Evolutionary conservation across 2,113 vertebrate genomes (phyloP), one percentile per base, ranked within the genome.

Genomic region (Myiozetetes cayanensis): DNA sequence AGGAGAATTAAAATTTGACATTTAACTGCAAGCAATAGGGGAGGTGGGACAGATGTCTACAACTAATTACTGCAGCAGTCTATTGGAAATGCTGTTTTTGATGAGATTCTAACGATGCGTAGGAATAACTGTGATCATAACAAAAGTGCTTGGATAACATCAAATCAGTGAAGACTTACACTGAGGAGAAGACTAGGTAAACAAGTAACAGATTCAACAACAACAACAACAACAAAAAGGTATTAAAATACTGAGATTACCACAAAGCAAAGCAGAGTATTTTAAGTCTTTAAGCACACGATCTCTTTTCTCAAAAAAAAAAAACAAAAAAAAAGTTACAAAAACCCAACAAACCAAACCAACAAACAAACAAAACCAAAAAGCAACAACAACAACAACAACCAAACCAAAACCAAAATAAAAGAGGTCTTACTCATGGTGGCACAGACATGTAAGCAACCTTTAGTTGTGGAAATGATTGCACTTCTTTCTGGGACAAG

Each of bases 351-450:
- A 37, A 41, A 41, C 39, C 39, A 41, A 41, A 41, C 39, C 12
- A 41, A 41, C 12, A 11, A 41, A 41, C 12, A 41, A 41, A 41
- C 39, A 41, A 41, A 41, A 41, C 39, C 39, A 41, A 41, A 47
- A 37, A n/a, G n/a, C 37, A 37, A 35, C 44, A 19, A 19, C 19
- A 46, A 16, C 24, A 41, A 23, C 18, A 18, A 1, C 33, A 49
- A 39, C 75, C 90, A 4, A 11, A 49, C 43, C 14, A 67, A 41
- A 41, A 49, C 43, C 43, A 73, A 41, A 41, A 41, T 41, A 41
- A 12, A 58, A 4, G 33, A 2, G 2, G 2, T 50, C 18, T 30
- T 79, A 28, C 9, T 43, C 5, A 20, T 35, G 5, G 2, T 10
- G 58, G n/a, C 8, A 86, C 37, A 86, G 16, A 17, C 9, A 53